phyloP scores from a whole-genome alignment of 2,888 invertebrate species.

The Pachymerium ferrugineum region DNA sequence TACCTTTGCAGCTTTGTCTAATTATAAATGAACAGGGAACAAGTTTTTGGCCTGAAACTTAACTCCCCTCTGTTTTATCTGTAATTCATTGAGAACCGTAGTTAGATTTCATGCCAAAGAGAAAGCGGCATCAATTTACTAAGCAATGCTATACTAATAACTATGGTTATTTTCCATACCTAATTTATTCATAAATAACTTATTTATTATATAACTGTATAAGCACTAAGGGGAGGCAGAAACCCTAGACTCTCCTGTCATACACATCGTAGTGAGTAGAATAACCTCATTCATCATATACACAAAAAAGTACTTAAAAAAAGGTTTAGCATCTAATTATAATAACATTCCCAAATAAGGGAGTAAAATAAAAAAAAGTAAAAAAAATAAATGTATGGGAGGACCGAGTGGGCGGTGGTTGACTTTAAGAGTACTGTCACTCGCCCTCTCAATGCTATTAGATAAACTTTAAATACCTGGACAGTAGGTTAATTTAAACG shows the following conservation, averaged over 20 bases:
- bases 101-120: conserved; percentile 34
- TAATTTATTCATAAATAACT: conserved; percentile 34
- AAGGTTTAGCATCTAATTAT: conserved; percentile 33
- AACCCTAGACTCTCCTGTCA: conserved; percentile 32
- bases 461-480: conserved; percentile 14
- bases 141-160: conserved; percentile 28
- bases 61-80: conserved; percentile 32
- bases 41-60: conserved; percentile 21
- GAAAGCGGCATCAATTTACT: conserved; percentile 31
- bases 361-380: conserved; percentile 2
- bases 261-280: conserved; percentile 35
- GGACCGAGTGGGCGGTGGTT: background rate
- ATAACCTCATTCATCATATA: conserved; percentile 33
- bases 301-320: conserved; percentile 29
- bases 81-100: conserved; percentile 31
- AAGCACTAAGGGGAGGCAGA: conserved; percentile 33
- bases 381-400: conserved; percentile 30
- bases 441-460: conserved; percentile 15
- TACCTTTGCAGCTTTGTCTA: conserved; percentile 25
- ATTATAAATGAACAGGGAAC: conserved; percentile 17
- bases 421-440: conserved; percentile 14
- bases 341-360: conserved; percentile 9
- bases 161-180: conserved; percentile 33
- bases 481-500: conserved; percentile 28
- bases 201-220: conserved; percentile 34